A percentile compares a stretch with the other conserved stretches of the same genome.
Evolutionary conservation across 2,797 vertebrate genomes (phyloP).

Genomic region (Salarias fasciatus): DNA sequence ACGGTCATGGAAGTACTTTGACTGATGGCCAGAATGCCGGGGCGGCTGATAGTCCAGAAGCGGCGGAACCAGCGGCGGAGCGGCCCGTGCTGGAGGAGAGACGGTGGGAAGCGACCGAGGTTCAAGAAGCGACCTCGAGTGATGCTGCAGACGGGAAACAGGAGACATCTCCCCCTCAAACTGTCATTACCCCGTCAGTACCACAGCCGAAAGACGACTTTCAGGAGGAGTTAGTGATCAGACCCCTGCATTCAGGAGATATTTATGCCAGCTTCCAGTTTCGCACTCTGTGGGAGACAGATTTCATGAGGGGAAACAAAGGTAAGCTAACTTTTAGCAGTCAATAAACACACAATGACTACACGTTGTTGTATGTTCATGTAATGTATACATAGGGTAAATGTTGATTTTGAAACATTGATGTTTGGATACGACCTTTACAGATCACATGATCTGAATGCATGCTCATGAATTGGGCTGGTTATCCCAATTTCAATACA

Average conservation of each 20-base stretch:
- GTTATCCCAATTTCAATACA: too few species aligned
- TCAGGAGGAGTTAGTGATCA: conserved; percentile 91
- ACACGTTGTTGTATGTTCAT: too few species aligned
- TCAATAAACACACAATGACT: not conserved
- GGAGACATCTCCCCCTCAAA: not conserved
- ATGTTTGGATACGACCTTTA: too few species aligned
- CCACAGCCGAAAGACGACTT: conserved; percentile 80
- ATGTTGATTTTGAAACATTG: too few species aligned
- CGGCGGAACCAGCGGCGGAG: conserved; percentile 2
- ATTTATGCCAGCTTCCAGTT: conserved; percentile 95
- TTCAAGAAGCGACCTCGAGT: conserved; percentile 2
- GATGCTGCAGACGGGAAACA: conserved; percentile 11
- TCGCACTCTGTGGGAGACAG: conserved; percentile 90
- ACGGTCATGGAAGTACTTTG: conserved; percentile 24
- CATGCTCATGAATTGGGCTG: too few species aligned
- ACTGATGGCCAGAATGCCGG: not conserved
- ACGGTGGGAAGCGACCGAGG: conserved; percentile 65
- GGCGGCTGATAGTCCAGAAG: not conserved
- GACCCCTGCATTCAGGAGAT: conserved; percentile 90
- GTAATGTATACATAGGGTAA: too few species aligned
- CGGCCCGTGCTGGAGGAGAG: conserved; percentile 33
- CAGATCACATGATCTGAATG: too few species aligned
- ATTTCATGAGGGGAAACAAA: conserved; percentile 80
- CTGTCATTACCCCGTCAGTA: not conserved
- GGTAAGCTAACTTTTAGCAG: conserved; percentile 71